phyloP scores from a whole-genome alignment of 2,888 invertebrate genomes.

The Mythimna albipuncta region DNA sequence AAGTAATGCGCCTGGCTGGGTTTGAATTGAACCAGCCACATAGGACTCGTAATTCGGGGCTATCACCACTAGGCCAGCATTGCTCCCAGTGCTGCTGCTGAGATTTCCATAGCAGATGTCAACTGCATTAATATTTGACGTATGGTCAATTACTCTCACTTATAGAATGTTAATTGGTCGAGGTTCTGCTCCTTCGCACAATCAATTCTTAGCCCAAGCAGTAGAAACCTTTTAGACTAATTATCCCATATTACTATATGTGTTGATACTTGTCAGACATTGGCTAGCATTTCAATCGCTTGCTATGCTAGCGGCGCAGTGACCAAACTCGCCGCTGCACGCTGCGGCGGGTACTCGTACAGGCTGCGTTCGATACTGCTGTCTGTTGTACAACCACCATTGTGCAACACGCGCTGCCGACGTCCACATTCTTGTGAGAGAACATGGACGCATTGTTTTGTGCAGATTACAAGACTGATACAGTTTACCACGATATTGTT shows the following conservation, averaged over 20 bases:
- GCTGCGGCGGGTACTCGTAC: neutral
- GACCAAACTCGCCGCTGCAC: neutral
- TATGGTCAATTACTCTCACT: no score
- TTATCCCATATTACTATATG: neutral
- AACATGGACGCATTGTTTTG: slow-evolving; percentile 16
- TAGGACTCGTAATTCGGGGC: no score
- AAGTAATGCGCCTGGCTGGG: no score
- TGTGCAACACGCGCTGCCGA: slow-evolving; percentile 11
- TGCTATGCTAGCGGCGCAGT: no score
- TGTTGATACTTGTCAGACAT: neutral
- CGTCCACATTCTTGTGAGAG: slow-evolving; percentile 2
- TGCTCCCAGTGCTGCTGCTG: no score
- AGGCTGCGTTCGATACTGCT: neutral
- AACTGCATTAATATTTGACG: no score
- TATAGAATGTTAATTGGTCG: no score
- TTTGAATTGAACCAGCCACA: no score
- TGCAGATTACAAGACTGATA: slow-evolving; percentile 10
- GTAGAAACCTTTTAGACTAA: neutral
- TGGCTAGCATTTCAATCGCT: neutral
- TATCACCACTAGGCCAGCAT: no score
- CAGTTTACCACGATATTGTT: neutral
- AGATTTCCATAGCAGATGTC: no score
- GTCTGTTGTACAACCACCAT: neutral
- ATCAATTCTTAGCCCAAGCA: neutral
- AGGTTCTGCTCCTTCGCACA: neutral